Base-by-base conservation (phyloP, 2,888 invertebrate species). In the Cataglyphis altisquamis region DNA sequence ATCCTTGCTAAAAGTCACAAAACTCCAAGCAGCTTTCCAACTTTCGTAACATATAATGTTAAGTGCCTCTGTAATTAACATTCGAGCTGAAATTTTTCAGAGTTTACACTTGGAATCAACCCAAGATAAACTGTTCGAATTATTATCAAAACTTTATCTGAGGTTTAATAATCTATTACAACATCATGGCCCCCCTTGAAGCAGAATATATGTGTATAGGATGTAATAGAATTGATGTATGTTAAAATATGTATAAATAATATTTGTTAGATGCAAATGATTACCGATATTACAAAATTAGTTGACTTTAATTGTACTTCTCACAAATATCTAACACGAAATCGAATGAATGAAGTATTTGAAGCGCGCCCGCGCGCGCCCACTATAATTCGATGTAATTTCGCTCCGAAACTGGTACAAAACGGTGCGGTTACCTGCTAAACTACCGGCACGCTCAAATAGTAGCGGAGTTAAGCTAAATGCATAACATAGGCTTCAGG, bases 391-490 rank as follows among this genome's bases (percentile, higher is more conserved):
- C 68, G 68, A 87, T 84, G 84, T 89, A 90, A 91, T 91, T 90
- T 89, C 83, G 60, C 48, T 55, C 74, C 52, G 66, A 82, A 86
- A 80, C 82, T 78, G 70, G 84, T 82, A 82, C 85, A 78, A 86
- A 86, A 87, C 86, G 88, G 86, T 81, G 84, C 86, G 84, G 89
- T 88, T 91, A 90, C 88, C 89, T 84, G 90, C 87, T 88, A 89
- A 91, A 89, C 89, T 84, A 88, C 86, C 86, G 87, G 88, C 90
- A 84, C 85, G 87, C 84, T 83, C 86, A 89, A 91, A 89, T 88
- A 88, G 87, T 85, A 72, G 83, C 75, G 86, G 87, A 86, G 91
- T 90, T 89, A 86, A 90, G 90, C 91, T 82, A 90, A 90, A 88
- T 85, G 83, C 82, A 77, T 81, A 85, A 85, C 72, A 84, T 86